phyloP scores from a whole-genome alignment of 1,140 invertebrate genomes.

The Panagrolaimus sp. region DNA sequence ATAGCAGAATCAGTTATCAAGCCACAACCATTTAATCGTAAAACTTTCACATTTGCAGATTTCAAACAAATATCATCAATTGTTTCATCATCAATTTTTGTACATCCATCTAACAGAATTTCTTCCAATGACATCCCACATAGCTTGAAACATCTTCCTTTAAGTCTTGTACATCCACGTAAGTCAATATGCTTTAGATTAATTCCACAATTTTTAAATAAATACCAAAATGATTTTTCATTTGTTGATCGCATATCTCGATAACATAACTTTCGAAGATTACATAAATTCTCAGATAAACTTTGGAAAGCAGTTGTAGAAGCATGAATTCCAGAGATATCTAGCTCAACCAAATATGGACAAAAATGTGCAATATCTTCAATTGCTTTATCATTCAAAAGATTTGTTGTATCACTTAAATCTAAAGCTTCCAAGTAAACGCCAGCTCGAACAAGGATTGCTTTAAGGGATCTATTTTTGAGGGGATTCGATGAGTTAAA shows the following conservation, averaged over 20 bases:
- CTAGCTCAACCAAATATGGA: slow-evolving; percentile 46
- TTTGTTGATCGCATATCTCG: slow-evolving; percentile 45
- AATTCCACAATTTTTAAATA: slow-evolving; percentile 45
- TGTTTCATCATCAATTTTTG: slow-evolving; percentile 40
- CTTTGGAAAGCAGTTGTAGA: slow-evolving; percentile 30
- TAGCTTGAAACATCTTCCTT: slow-evolving; percentile 51
- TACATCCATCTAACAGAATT: slow-evolving; percentile 50
- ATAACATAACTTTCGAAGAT: slow-evolving; percentile 36
- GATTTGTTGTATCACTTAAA: slow-evolving; percentile 43
- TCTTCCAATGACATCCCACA: slow-evolving; percentile 51
- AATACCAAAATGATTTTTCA: slow-evolving; percentile 53
- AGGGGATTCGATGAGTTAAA: slow-evolving; percentile 46
- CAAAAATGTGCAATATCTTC: slow-evolving; percentile 45
- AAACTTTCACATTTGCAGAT: slow-evolving; percentile 36
- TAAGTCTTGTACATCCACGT: slow-evolving; percentile 43
- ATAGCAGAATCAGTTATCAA: slow-evolving; percentile 35
- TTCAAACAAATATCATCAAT: slow-evolving; percentile 53
- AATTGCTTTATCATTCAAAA: slow-evolving; percentile 50
- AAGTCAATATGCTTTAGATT: slow-evolving; percentile 43
- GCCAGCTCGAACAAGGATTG: slow-evolving; percentile 45
- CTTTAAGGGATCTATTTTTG: slow-evolving; percentile 40
- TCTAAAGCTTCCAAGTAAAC: slow-evolving; percentile 40
- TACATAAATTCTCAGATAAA: slow-evolving; percentile 34
- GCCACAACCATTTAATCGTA: slow-evolving; percentile 48
- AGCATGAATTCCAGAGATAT: slow-evolving; percentile 43